Evolutionary conservation across 2,888 invertebrate species (phyloP).

Genomic region (Apamea anceps): DNA sequence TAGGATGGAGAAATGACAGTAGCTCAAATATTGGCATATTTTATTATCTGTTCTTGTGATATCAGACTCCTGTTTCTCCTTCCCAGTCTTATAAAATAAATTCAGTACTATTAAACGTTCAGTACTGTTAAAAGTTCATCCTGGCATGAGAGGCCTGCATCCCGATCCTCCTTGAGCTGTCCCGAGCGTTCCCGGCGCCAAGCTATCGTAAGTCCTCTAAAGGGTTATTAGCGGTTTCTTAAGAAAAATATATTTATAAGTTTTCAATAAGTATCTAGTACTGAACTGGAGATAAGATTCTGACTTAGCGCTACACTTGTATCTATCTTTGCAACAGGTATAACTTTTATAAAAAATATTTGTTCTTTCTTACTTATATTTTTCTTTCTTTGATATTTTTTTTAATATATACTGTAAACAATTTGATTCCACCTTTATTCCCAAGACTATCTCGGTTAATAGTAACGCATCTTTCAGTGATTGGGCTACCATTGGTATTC

Average conservation of each 20-base stretch:
- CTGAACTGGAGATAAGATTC: neutral
- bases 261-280: conserved; percentile 1
- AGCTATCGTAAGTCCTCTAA: neutral
- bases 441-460: too few species aligned
- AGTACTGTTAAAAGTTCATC: neutral
- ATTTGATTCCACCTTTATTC: too few species aligned
- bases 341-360: conserved; percentile 12
- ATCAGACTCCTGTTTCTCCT: neutral
- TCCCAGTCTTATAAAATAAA: neutral
- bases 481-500: too few species aligned
- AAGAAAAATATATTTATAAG: neutral
- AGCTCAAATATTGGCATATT: neutral
- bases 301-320: conserved; percentile 1
- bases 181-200: neutral
- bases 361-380: conserved; percentile 10
- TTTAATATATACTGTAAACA: too few species aligned
- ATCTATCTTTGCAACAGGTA: conserved; percentile 7
- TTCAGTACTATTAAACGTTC: neutral
- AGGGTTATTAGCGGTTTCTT: neutral
- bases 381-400: too few species aligned
- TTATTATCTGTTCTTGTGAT: neutral
- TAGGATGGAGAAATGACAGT: neutral
- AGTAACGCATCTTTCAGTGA: too few species aligned
- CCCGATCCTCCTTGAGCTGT: neutral
- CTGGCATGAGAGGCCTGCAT: neutral